Base-by-base conservation (phyloP, 2,888 invertebrate species). In the Xanthorhoe spadicearia region DNA sequence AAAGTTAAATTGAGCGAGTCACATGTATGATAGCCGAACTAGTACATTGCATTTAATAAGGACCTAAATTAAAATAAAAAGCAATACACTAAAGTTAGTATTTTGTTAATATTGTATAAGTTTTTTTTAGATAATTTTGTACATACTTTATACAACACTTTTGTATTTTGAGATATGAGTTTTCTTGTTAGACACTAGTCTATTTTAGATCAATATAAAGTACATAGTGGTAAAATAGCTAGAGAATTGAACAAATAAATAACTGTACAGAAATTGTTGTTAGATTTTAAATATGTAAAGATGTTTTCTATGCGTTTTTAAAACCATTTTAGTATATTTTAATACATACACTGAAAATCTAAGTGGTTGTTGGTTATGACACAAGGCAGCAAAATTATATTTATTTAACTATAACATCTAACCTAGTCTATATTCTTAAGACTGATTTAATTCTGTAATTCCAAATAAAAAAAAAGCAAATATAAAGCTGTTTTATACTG, bases 361-460 rank as follows among this genome's bases (percentile, higher is more conserved):
- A 49, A 2, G 23, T 52, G 54, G 19, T 68, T 57, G 43, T 58
- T 23, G 38, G 38, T 43, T 38, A 38, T 8, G 18, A 49, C 35
- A 51, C 23, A 35, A 58, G 54, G 59, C 52, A 62, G 60, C 53
- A 10, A 63, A 58, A 19, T 59, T 38, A 55, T 19, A 57, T 53
- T 17, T 55, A 48, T 51, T 59, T 48, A 28, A 46, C 9, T 28
- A 15, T 15, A 23, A 49, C 6, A 49, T 62, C 19, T 56, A 64
- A 64, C 56, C 70, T 73, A 70, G 72, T 73, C 70, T 68, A 64
- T 69, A 64, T 61, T 64, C 60, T 32, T 70, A 72, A 69, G 68
- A 66, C 68, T 69, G 69, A 69, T 56, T 28, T 28, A 51, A 46
- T 50, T 19, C 59, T 18, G 52, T 53, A 54, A 15, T 23, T 35